Evolutionary conservation across 37 sponge, comb jelly and placozoan species (phyloP).

Genomic region (Theonella swinhoei): DNA sequence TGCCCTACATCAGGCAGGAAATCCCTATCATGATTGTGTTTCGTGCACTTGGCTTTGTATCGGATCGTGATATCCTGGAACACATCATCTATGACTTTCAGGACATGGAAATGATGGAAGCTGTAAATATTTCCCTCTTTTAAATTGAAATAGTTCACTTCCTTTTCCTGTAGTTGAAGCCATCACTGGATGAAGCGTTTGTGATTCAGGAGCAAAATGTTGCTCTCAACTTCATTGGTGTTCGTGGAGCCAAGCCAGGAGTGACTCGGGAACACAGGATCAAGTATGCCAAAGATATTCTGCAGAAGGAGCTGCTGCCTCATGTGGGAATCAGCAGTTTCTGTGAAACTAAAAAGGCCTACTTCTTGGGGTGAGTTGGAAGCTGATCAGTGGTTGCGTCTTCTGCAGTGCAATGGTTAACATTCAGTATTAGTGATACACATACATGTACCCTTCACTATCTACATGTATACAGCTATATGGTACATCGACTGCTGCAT

Average conservation of each 20-base stretch:
- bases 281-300: constrained; percentile 98
- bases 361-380: constrained; percentile 89
- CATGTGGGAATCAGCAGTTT: constrained; percentile 99
- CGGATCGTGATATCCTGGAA: constrained; percentile 98
- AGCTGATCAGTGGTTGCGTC: neutral
- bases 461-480: constrained; percentile 92
- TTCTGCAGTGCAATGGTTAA: neutral
- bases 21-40: constrained; percentile 99
- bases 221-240: constrained; percentile 98
- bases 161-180: constrained; percentile 78
- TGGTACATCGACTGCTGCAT: constrained; percentile 96
- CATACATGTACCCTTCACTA: too few relatives aligned
- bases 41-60: constrained; percentile 98
- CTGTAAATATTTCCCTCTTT: constrained; percentile 53
- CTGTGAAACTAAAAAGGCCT: constrained; percentile 99
- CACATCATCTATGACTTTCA: constrained; percentile 99
- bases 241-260: constrained; percentile 95
- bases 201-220: constrained; percentile 99
- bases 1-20: constrained; percentile 98
- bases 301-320: constrained; percentile 99
- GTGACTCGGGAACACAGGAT: constrained; percentile 96
- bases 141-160: neutral
- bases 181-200: constrained; percentile 99
- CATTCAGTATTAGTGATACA: neutral
- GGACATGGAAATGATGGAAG: constrained; percentile 99